Evolutionary conservation across 30 jellyfish, hydroid and myxozoan species (phyloP), one percentile per base, ranked within the genome.

Genomic region (Cassiopea andromeda): DNA sequence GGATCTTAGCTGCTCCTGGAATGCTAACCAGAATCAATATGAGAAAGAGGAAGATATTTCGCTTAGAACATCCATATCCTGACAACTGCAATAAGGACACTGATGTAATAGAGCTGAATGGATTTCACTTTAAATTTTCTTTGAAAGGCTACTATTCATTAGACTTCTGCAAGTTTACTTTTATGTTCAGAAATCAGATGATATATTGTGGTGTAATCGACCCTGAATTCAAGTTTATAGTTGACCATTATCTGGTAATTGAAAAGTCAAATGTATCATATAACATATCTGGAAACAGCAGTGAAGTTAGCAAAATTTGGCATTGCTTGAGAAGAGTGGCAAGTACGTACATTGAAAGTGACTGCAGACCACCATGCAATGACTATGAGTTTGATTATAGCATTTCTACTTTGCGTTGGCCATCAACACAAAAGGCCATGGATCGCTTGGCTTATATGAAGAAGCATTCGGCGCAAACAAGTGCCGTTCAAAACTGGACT

Each of bases 41-140:
- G 18, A 69, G 64, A 64, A 87, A 87, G 85, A 61, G 70, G 58
- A 66, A 44, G 17, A 60, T 75, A 9, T 48, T 38, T 44, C 94
- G 90, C 18, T 50, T 87, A 60, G 81, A 27, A 46, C 43, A 45
- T 66, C 94, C 94, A 5, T 87, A 77, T 59, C 83, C 84, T 18
- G 94, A 87, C 74, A 70, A 19, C 1, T 70, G 79, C 16, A 64
- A 27, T 2, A 64, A 64, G 73, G 73, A 64, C 19, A 64, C 43
- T 13, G 49, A 4, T 70, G 79, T 19, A n/a, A 7, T 27, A 6
- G 79, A 43, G 2, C n/a, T 70, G 15, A 19, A 18, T 12, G 79
- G 79, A 43, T 18, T 43, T 5, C 79, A 43, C 38, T 70, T 70
- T 38, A 43, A 70, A 17, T 5, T 9, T 7, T 2, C 19, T 9